Percentiles rank a stretch among this genome's conserved stretches.
Conservation (phyloP, 2,888 invertebrate genomes). For the Rutpela maculata region DNA sequence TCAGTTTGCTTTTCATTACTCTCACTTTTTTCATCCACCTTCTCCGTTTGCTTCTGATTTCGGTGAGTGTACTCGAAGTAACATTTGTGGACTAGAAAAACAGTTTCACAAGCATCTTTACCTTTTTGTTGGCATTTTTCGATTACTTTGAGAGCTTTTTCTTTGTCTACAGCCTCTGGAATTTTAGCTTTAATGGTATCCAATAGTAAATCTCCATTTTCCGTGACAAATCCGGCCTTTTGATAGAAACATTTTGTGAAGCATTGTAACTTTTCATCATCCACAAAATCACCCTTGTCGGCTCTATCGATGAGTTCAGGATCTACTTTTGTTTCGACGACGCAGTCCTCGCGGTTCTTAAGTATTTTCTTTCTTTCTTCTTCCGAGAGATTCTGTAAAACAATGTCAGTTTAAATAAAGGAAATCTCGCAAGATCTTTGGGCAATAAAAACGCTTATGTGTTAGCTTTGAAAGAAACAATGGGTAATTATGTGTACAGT, state of each 20-base stretch:
- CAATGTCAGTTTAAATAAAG: background rate
- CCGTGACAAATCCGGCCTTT: slow-evolving; percentile 55
- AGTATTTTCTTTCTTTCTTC: slow-evolving; percentile 57
- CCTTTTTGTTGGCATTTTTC: slow-evolving; percentile 61
- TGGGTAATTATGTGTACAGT: no score
- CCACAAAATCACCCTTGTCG: slow-evolving; percentile 61
- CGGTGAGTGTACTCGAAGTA: slow-evolving; percentile 57
- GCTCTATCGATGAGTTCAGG: slow-evolving; percentile 61
- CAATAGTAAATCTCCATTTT: slow-evolving; percentile 56
- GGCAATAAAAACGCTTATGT: background rate
- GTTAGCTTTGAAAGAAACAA: background rate
- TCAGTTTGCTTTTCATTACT: background rate
- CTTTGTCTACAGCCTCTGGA: slow-evolving; percentile 56
- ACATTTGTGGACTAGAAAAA: slow-evolving; percentile 63
- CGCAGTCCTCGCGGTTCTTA: slow-evolving; percentile 60
- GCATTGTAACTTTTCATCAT: slow-evolving; percentile 60
- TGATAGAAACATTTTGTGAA: slow-evolving; percentile 65
- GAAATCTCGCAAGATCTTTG: background rate
- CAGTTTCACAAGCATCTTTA: slow-evolving; percentile 61
- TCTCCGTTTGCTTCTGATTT: background rate
- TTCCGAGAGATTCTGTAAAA: slow-evolving; percentile 55
- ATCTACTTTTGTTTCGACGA: slow-evolving; percentile 60
- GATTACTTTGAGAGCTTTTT: slow-evolving; percentile 59
- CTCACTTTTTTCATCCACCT: background rate
- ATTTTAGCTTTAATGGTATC: slow-evolving; percentile 61